These are phyloP conservation scores for Aphaenogaster rudis DNA, from an alignment of 1,140 invertebrate species.

Conservation along the genomic window DNA sequence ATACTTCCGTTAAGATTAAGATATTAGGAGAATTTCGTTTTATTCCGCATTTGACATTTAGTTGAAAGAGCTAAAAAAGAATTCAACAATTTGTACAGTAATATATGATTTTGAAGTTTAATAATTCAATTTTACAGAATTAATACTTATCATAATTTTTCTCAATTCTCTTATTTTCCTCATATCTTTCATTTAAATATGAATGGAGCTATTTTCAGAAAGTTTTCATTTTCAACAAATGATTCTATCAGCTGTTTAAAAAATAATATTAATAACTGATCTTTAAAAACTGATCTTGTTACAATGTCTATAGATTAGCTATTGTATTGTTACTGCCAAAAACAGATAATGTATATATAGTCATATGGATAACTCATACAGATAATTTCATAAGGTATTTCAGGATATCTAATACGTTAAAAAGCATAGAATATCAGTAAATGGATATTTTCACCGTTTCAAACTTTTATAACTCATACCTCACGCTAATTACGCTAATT, in stretches of 20 bases:
- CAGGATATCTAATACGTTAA: background rate
- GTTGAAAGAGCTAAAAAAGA: background rate
- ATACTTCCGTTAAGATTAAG: background rate
- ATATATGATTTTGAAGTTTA: background rate
- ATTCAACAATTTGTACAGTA: background rate
- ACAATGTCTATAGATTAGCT: background rate
- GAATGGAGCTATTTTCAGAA: background rate
- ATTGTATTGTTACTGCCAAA: background rate
- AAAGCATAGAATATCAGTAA: background rate
- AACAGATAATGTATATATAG: background rate
- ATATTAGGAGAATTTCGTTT: background rate
- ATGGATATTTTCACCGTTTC: background rate
- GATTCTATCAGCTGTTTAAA: background rate
- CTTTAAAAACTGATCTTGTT: background rate
- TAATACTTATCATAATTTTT: background rate
- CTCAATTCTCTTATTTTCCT: background rate
- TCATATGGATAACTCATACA: background rate
- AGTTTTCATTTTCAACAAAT: background rate
- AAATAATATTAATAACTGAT: background rate
- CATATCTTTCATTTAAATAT: background rate
- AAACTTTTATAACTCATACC: background rate
- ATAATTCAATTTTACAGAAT: background rate
- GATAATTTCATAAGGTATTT: background rate
- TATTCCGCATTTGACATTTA: background rate
- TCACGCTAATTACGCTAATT: constrained; percentile 7